A percentile compares a stretch with the other conserved stretches of the same genome.
Evolutionary conservation across 2,888 invertebrate genomes (phyloP).

Genomic region (Phlogophora meticulosa): DNA sequence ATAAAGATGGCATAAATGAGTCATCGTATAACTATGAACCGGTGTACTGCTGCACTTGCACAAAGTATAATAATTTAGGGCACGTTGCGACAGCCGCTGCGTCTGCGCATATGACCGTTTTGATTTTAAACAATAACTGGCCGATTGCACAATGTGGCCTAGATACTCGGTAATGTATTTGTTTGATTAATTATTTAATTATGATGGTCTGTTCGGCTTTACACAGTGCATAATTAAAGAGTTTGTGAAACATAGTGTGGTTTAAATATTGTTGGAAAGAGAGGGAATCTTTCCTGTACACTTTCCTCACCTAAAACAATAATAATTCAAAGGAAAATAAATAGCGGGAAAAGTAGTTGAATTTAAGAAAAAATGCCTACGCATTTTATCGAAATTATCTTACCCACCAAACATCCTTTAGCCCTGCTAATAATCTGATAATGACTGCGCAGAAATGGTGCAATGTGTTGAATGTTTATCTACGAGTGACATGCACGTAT

Average conservation of each 20-base stretch:
- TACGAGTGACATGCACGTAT: slow-evolving; percentile 14
- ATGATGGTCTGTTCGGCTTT: slow-evolving; percentile 21
- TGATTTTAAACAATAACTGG: slow-evolving; percentile 69
- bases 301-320: too few relatives aligned
- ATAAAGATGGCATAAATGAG: slow-evolving; percentile 42
- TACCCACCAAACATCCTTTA: not conserved
- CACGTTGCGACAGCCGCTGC: slow-evolving; percentile 67
- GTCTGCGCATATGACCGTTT: slow-evolving; percentile 64
- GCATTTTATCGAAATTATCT: not conserved
- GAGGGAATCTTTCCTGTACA: too few relatives aligned
- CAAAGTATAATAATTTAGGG: slow-evolving; percentile 62
- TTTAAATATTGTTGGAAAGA: not conserved
- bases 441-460: not conserved
- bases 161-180: slow-evolving; percentile 60
- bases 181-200: slow-evolving; percentile 51
- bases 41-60: slow-evolving; percentile 51
- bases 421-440: slow-evolving; percentile 11
- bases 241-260: not conserved
- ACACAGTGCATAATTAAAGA: slow-evolving; percentile 1
- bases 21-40: slow-evolving; percentile 39
- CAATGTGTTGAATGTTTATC: slow-evolving; percentile 32
- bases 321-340: not conserved
- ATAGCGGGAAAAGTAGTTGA: too few relatives aligned
- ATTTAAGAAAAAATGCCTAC: not conserved
- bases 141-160: slow-evolving; percentile 69